Conservation (phyloP, 2,797 vertebrate species). For the Potorous gilbertii region DNA sequence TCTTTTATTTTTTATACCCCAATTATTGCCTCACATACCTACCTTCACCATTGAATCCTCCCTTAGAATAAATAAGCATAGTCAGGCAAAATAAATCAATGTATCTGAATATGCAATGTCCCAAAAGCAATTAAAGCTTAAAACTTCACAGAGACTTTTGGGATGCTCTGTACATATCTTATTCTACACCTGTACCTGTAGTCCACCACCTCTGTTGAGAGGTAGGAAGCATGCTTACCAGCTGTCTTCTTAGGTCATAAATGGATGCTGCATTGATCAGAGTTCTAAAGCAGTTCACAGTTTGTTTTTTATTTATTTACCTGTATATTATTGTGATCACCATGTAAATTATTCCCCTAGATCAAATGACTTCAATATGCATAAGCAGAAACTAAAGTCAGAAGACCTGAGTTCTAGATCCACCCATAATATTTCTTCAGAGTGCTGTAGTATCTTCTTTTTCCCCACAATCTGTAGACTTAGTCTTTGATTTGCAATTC, state of each 20-base stretch:
- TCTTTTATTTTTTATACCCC: background rate
- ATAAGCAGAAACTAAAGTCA: background rate
- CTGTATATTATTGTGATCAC: background rate
- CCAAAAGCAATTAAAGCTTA: background rate
- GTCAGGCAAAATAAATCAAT: background rate
- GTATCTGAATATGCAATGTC: background rate
- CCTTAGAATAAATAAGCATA: background rate
- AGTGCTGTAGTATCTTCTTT: background rate
- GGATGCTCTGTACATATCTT: background rate
- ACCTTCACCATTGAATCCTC: background rate
- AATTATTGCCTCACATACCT: background rate
- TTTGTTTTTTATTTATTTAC: background rate
- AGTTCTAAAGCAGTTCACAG: background rate
- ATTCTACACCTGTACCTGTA: background rate
- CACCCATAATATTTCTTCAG: background rate
- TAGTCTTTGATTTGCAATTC: background rate
- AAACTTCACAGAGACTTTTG: background rate
- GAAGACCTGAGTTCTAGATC: background rate
- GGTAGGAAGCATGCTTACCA: background rate
- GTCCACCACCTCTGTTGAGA: background rate
- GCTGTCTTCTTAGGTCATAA: background rate
- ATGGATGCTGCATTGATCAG: background rate
- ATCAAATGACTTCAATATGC: background rate
- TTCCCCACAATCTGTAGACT: background rate
- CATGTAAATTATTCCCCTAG: background rate